These are phyloP conservation scores for Megaustenia siamemsis DNA, from an alignment of 2,888 invertebrate species.

Conservation along the genomic window DNA sequence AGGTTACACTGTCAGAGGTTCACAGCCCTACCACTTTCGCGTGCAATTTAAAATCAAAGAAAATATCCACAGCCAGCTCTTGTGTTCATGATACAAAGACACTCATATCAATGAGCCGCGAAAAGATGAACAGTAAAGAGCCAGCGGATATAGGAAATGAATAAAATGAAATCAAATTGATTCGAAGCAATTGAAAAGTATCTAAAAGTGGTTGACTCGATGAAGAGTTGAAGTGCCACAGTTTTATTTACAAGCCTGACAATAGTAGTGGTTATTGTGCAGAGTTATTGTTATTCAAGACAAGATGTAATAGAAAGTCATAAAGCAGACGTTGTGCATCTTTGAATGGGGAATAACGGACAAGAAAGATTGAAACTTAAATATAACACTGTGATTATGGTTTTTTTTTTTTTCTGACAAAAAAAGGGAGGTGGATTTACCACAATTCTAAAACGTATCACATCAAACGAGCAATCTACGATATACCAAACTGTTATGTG, in stretches of 20 bases:
- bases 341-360: too few relatives aligned
- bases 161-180: constrained; percentile 25
- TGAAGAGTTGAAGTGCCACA: constrained; percentile 9
- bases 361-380: too few relatives aligned
- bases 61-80: not conserved
- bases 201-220: not conserved
- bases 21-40: constrained; percentile 7
- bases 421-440: too few relatives aligned
- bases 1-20: not conserved
- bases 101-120: constrained; percentile 2
- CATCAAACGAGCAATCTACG: too few relatives aligned
- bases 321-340: too few relatives aligned
- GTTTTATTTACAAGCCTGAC: not conserved
- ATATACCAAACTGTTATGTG: too few relatives aligned
- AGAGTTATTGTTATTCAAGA: too few relatives aligned
- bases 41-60: constrained; percentile 3
- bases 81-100: not conserved
- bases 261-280: not conserved
- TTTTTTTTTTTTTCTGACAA: too few relatives aligned
- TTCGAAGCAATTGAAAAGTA: constrained; percentile 4
- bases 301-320: too few relatives aligned
- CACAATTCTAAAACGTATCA: too few relatives aligned
- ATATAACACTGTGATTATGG: too few relatives aligned
- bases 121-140: not conserved
- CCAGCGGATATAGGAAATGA: constrained; percentile 22